Conservation (phyloP, 1,140 invertebrate species). For the Semibalanus balanoides region DNA sequence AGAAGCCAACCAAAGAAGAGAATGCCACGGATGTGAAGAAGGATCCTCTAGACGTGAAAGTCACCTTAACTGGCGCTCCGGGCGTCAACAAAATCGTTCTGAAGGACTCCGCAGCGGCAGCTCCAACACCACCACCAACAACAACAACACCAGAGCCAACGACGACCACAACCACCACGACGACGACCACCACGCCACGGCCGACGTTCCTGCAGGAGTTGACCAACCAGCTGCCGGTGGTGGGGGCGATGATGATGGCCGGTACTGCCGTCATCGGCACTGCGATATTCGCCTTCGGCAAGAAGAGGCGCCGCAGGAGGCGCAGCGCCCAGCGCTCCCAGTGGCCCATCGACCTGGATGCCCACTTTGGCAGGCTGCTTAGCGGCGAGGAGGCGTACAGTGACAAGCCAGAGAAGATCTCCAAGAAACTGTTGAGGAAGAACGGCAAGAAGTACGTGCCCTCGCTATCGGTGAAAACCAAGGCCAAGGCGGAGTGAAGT, state of each 20-base stretch:
- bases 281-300: background rate
- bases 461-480: background rate
- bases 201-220: background rate
- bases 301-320: background rate
- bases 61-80: too few species aligned
- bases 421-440: background rate
- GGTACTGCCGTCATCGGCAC: background rate
- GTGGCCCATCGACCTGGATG: constrained; percentile 5
- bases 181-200: background rate
- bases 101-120: background rate
- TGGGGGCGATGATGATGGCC: background rate
- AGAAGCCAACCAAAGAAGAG: background rate
- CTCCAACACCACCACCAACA: background rate
- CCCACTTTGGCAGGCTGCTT: background rate
- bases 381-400: background rate
- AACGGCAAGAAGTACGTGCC: background rate
- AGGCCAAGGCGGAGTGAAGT: background rate
- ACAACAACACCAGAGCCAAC: background rate
- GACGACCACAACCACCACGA: background rate
- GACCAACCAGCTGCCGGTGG: background rate
- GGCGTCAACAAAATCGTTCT: too few species aligned
- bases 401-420: background rate
- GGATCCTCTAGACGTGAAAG: background rate
- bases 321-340: background rate
- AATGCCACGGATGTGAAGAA: background rate